These are phyloP conservation scores for Pelecanoides urinatrix DNA, from an alignment of 2,113 vertebrate species.

Conservation along the genomic window DNA sequence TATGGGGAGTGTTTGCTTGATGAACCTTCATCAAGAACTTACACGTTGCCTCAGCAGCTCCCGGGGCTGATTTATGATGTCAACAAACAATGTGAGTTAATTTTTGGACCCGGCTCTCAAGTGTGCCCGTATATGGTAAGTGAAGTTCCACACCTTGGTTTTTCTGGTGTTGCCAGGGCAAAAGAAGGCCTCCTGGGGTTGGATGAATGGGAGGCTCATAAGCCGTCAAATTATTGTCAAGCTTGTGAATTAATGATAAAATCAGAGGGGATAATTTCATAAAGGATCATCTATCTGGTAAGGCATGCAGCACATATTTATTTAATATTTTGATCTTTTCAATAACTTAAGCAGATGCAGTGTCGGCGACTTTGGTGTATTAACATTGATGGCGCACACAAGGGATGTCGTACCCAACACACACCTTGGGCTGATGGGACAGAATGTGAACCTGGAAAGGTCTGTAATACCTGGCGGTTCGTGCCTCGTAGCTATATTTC, in stretches of 20 bases:
- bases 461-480: constrained; percentile 46
- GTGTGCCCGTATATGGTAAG: constrained; percentile 99
- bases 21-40: constrained; percentile 89
- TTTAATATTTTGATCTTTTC: constrained; percentile 15
- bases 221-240: not conserved
- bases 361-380: constrained; percentile 96
- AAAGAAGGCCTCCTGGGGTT: not conserved
- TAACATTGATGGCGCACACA: constrained; percentile 87
- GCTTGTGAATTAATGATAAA: not conserved
- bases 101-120: constrained; percentile 96
- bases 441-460: constrained; percentile 93
- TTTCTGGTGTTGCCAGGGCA: not conserved
- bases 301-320: not conserved
- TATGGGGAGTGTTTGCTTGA: constrained; percentile 97
- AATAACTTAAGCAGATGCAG: constrained; percentile 82
- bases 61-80: constrained; percentile 92
- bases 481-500: not conserved
- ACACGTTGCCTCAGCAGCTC: constrained; percentile 88
- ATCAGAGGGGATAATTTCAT: not conserved
- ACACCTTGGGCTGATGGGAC: constrained; percentile 98
- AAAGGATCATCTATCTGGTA: not conserved
- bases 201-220: not conserved
- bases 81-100: constrained; percentile 98
- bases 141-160: constrained; percentile 28
- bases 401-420: constrained; percentile 95